Base-by-base conservation (phyloP, 2,797 vertebrate species). In the Eulemur mongoz region DNA sequence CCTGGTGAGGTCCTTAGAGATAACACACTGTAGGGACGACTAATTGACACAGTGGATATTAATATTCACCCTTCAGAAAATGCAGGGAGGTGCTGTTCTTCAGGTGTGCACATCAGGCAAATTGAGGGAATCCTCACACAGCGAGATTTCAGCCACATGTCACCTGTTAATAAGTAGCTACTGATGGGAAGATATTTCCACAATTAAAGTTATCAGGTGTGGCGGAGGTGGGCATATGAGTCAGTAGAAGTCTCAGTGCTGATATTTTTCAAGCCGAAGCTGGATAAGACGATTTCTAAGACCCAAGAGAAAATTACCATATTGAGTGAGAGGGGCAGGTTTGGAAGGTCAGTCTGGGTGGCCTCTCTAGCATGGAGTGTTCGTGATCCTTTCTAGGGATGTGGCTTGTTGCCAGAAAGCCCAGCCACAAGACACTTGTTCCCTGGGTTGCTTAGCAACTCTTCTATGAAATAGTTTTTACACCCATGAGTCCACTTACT, bases 301-400 rank as follows among this genome's bases (percentile, higher is more conserved):
- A 18, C n/a, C 22, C 5, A 54, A 48, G 18, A 61, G 13, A 57
- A 50, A 81, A 50, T 32, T n/a, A 30, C 2, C 22, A 4, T 2
- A 20, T 0, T 63, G 23, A 48, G 38, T 25, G 8, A 61, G 40
- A 9, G 13, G 20, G 0, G 7, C 22, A 57, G 3, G 2, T 23
- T 59, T 7, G 11, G 25, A 45, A 67, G 18, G 30, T 10, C 32
- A 17, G n/a, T 6, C 30, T 22, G 14, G 17, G 45, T 8, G 18
- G 17, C 12, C 2, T 35, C 18, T 76, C 54, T 1, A 59, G 25
- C 1, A 4, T 0, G 22, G 15, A 54, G 45, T n/a, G 12, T 14
- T 72, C 32, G 45, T 0, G 3, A 22, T 13, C 63, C 9, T 69
- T 54, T 43, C 13, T 25, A 69, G 23, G 32, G 35, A 48, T 45